These are phyloP conservation scores for Zoanthus sociatus DNA, from an alignment of 92 coral and sea anemone species.

Conservation along the genomic window DNA sequence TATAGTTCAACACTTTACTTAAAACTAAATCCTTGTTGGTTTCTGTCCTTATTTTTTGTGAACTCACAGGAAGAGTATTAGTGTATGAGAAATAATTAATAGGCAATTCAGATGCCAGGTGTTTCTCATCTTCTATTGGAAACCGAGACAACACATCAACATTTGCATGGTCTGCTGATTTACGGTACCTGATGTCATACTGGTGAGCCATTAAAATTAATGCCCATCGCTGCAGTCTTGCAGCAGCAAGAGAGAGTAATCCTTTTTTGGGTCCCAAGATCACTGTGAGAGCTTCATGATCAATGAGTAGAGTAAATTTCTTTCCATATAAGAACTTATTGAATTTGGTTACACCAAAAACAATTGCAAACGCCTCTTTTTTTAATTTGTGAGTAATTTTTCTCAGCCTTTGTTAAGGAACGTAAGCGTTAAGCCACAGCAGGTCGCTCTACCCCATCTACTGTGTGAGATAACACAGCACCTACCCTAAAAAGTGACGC, in stretches of 20 bases:
- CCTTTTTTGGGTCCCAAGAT: slow-evolving; percentile 1
- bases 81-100: background rate
- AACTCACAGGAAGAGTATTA: background rate
- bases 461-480: too few species aligned
- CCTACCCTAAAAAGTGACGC: too few species aligned
- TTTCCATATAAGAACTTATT: too few species aligned
- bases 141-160: background rate
- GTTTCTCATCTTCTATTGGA: background rate
- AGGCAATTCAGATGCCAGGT: background rate
- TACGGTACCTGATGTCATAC: slow-evolving; percentile 38
- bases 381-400: background rate
- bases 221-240: too few species aligned
- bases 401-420: background rate
- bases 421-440: too few species aligned
- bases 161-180: slow-evolving; percentile 11
- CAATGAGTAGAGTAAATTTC: slow-evolving; percentile 37
- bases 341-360: too few species aligned
- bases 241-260: too few species aligned
- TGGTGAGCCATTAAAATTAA: background rate
- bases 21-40: background rate
- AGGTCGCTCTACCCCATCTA: too few species aligned
- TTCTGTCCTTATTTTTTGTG: background rate
- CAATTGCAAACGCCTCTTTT: too few species aligned
- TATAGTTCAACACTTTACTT: slow-evolving; percentile 11
- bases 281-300: slow-evolving; percentile 56